Evolutionary conservation across 2,113 vertebrate species (phyloP).

Genomic region (Neopipo cinnamomea): DNA sequence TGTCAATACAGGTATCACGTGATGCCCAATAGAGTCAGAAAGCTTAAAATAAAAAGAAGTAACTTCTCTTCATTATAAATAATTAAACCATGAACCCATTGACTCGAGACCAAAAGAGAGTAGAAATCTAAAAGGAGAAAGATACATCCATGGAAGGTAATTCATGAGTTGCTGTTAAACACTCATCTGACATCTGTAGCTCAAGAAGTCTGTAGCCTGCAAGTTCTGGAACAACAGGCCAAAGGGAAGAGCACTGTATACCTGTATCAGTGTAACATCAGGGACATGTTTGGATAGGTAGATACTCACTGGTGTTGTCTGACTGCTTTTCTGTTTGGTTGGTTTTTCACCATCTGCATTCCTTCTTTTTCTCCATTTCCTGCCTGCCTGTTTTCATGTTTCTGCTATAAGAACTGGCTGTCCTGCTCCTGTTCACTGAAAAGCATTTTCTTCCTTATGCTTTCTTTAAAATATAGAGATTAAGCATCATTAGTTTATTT

Average conservation of each 20-base stretch:
- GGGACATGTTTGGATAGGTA: background rate
- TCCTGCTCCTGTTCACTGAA: background rate
- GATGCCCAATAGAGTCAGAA: background rate
- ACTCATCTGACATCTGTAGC: background rate
- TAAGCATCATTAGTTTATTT: background rate
- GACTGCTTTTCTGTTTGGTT: background rate
- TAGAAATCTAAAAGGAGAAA: background rate
- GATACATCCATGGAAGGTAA: background rate
- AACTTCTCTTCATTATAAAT: background rate
- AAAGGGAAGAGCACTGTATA: background rate
- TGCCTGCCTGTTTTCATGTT: background rate
- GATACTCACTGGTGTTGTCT: background rate
- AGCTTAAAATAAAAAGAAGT: background rate
- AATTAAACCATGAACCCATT: background rate
- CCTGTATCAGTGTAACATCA: background rate
- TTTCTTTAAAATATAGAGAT: background rate
- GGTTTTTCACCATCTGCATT: background rate
- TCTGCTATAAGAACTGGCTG: background rate
- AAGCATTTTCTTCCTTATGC: background rate
- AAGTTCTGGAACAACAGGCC: background rate
- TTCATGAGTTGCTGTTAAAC: background rate
- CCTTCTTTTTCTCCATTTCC: background rate
- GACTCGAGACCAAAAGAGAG: background rate
- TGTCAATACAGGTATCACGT: fast-evolving
- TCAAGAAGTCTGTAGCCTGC: background rate